Percentiles rank a stretch among this genome's conserved stretches.
phyloP scores from a whole-genome alignment of 2,888 invertebrate species.

The Tetanocera ferruginea region DNA sequence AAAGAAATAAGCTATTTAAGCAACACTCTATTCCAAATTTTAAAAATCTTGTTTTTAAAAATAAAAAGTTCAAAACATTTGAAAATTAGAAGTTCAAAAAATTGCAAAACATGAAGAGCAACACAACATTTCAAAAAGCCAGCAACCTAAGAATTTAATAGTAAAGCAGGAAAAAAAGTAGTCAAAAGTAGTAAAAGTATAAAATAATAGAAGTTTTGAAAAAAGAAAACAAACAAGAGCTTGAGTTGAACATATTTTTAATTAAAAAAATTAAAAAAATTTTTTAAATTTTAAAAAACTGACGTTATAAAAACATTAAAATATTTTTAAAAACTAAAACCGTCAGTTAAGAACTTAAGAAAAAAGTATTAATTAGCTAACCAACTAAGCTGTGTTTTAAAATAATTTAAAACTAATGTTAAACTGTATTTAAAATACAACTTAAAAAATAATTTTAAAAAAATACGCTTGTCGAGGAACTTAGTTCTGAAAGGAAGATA shows the following conservation, averaged over 20 bases:
- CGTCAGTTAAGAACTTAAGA: background rate
- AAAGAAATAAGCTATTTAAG: too few species aligned
- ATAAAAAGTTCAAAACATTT: background rate
- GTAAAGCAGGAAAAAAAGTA: background rate
- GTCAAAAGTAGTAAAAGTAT: background rate
- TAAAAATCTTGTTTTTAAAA: background rate
- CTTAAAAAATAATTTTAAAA: too few species aligned
- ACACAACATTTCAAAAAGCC: background rate
- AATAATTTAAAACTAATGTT: background rate
- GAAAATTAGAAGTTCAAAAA: background rate
- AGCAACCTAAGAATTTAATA: background rate
- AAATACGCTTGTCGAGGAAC: too few species aligned
- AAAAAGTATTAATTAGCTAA: background rate
- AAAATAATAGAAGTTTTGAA: background rate
- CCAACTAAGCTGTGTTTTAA: background rate
- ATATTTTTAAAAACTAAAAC: background rate
- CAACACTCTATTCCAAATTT: too few species aligned
- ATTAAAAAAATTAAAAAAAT: too few species aligned
- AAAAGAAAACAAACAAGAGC: background rate
- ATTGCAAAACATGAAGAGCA: background rate
- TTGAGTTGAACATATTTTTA: too few species aligned
- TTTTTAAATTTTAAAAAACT: background rate
- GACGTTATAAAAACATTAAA: background rate
- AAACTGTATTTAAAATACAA: background rate
- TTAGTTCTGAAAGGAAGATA: too few species aligned